Percentiles rank a stretch among this genome's conserved stretches.
These are phyloP conservation scores for Apotomis betuletana DNA, from an alignment of 2,888 invertebrate genomes.

Conservation along the genomic window DNA sequence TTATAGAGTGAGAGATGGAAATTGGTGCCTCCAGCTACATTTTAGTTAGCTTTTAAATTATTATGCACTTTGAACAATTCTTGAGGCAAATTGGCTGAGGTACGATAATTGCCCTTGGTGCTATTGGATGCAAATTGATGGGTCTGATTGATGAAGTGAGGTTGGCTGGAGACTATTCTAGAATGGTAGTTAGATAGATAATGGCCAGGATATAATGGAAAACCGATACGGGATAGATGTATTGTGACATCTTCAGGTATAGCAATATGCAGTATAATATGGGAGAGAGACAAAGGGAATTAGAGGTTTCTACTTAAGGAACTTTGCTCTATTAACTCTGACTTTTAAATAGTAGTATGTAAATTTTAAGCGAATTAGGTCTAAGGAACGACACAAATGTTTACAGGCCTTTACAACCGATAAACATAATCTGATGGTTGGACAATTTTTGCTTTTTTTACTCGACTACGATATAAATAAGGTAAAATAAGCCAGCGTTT, in stretches of 20 bases:
- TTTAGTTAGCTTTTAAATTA: constrained; percentile 68
- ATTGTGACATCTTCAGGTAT: constrained; percentile 11
- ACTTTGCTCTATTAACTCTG: too few species aligned
- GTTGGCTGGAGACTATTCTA: constrained; percentile 22
- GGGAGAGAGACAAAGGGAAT: too few species aligned
- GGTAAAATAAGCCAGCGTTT: too few species aligned
- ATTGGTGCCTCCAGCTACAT: constrained; percentile 65
- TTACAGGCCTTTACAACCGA: too few species aligned
- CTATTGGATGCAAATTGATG: constrained; percentile 44
- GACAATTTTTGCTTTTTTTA: too few species aligned
- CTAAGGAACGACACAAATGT: too few species aligned
- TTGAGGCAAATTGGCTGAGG: constrained; percentile 58
- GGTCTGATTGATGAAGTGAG: constrained; percentile 44
- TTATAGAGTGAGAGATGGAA: constrained; percentile 63
- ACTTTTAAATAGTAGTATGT: too few species aligned
- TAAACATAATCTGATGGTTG: too few species aligned
- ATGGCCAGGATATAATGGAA: constrained; percentile 22
- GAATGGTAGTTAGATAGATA: constrained; percentile 24
- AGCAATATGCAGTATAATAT: constrained; percentile 10
- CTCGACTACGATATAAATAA: too few species aligned
- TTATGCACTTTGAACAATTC: constrained; percentile 54
- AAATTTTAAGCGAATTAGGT: too few species aligned
- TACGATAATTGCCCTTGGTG: constrained; percentile 48
- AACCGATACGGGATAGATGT: constrained; percentile 20
- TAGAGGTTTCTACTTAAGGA: too few species aligned